Base-by-base conservation (phyloP, 2,888 invertebrate genomes). In the Toxonevra muliebris region DNA sequence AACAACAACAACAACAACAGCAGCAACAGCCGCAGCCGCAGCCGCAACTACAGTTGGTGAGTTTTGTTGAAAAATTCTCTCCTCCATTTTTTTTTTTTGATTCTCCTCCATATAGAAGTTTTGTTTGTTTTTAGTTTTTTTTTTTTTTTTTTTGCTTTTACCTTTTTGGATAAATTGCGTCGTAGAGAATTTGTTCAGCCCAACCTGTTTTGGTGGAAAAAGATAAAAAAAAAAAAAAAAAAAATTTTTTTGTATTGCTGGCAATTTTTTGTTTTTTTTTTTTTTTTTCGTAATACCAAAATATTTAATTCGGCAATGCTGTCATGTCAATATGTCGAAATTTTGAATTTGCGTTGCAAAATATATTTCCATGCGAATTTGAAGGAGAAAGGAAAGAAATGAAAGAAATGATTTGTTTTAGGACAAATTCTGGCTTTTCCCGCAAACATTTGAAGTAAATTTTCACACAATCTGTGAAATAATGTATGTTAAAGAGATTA, bases 21-120 rank as follows among this genome's bases (percentile, higher is more conserved):
- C 73, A 73, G 75, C 78, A 68, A 76, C 72, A 74, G 58, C 74
- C 61, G n/a, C 67, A 69, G 17, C 54, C 7, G 45, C 63, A 42
- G 63, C 55, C 19, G 2, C 64, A 65, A 71, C 78, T 73, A 78
- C 78, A 66, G 77, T 76, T 71, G 81, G 83, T 82, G 71, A 78
- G 78, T 77, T 60, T 42, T 54, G 57, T 53, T 45, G 10, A 20
- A 41, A 50, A 17, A 12, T 50, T 45, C 9, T 17, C 4, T 17
- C 19, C 48, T 58, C 40, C 40, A 19, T 10, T 17, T 12, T n/a
- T 12, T 19, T 50, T 20, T 52, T 19, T 53, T 42, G 11, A 10
- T 19, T 61, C 30, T 30, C 30, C 30, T 30, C 12, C 12, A 48
- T 40, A 2, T 40, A 41, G 4, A 12, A 59, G 58, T 62, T 69